A percentile compares a stretch with the other conserved stretches of the same genome.
phyloP scores from a whole-genome alignment of 2,797 vertebrate species.

The Notolepis coatsorum region DNA sequence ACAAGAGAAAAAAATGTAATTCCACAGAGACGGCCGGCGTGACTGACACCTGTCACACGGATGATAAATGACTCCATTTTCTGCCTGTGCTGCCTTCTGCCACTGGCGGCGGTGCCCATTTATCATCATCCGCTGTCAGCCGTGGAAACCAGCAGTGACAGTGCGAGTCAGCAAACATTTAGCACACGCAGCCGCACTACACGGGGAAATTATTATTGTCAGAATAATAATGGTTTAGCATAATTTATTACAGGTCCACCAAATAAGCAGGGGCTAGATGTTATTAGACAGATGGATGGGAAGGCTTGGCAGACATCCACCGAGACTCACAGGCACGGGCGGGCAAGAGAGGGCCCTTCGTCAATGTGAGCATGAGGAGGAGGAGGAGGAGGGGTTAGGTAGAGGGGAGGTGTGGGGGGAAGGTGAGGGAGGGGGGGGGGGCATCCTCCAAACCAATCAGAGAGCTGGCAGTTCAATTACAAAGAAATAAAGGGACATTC shows the following conservation, averaged over 20 bases:
- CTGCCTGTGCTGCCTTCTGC: conserved; percentile 99
- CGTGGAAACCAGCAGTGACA: conserved; percentile 98
- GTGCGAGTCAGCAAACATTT: conserved; percentile 99
- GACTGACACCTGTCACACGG: conserved; percentile 99
- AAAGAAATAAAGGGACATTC: conserved; percentile 99
- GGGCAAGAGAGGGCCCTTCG: conserved; percentile 78
- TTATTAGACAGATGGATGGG: conserved; percentile 99
- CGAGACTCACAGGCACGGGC: conserved; percentile 94
- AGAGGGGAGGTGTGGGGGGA: conserved; percentile 51
- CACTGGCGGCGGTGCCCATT: conserved; percentile 97
- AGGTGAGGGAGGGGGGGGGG: conserved; percentile 82
- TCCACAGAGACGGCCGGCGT: conserved; percentile 93
- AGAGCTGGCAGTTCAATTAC: conserved; percentile 99
- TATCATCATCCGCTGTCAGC: conserved; percentile 99
- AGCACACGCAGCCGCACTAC: conserved; percentile 98
- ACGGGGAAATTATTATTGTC: conserved; percentile 99
- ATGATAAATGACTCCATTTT: conserved; percentile 99
- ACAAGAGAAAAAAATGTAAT: conserved; percentile 89
- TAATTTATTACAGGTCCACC: conserved; percentile 99
- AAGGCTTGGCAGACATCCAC: conserved; percentile 99
- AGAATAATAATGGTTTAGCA: conserved; percentile 99
- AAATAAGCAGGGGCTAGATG: conserved; percentile 99
- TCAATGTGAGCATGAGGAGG: conserved; percentile 82
- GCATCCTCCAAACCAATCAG: conserved; percentile 99
- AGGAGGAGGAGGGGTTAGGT: conserved; percentile 29